Base-by-base conservation (phyloP, 1,140 invertebrate species). In the Homalodisca vitripennis region DNA sequence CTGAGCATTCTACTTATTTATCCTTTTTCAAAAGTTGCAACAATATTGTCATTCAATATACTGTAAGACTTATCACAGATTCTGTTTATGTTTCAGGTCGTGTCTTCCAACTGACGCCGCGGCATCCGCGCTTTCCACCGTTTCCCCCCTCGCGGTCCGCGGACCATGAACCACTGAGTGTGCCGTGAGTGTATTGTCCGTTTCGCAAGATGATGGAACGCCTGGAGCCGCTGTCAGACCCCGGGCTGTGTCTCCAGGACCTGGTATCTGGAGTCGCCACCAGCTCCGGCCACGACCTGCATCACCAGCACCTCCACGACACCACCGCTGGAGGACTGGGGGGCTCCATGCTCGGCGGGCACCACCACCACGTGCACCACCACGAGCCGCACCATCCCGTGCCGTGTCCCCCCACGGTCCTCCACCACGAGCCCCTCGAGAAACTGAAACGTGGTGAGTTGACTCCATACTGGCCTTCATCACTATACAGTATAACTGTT, bases 371-470 rank as follows among this genome's bases (percentile, higher is more conserved):
- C 84, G 76, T 84, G 80, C 66, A 84, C 83, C 73, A 79, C 80
- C 55, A 74, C 78, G 0, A 81, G 82, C 41, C 82, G 85, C 12
- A 77, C 78, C 74, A 78, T 73, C 72, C 78, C 77, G 24, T 77
- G 84, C 31, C 69, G 0, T 70, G 70, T 30, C 66, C 70, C 24
- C 72, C 73, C 34, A 66, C 72, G 1, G 71, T 72, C 1, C 75
- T 88, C 29, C 86, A 88, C 74, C 89, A 91, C 76, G 89, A 92
- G 77, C 90, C 90, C 12, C 78, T 92, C 57, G 90, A 92, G 81
- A 92, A 92, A 80, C 83, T 92, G 72, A 92, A 91, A 88, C 84
- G 90, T 88, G 85, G 87, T 91, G 82, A 88, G 87, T 87, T 76
- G 55, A 26, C 55, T 29, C 55, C 55, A 24, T 27, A 26, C 17